Evolutionary conservation across 92 coral and sea anemone genomes (phyloP).

Genomic region (Isaurus tuberculatus): DNA sequence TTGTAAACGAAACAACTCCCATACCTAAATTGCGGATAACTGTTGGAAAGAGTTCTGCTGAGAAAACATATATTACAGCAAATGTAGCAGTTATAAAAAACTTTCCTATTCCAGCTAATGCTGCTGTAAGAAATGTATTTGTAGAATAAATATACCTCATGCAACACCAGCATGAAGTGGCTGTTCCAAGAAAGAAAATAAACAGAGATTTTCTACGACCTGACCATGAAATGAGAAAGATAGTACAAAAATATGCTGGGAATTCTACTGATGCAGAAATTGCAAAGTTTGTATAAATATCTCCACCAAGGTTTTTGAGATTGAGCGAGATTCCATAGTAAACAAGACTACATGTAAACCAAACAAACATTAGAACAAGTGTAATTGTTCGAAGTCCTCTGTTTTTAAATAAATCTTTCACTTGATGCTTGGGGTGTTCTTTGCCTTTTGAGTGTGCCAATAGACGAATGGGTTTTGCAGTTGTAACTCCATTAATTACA

Average conservation of each 20-base stretch:
- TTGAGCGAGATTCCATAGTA: slow-evolving; percentile 77
- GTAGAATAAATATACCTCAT: slow-evolving; percentile 38
- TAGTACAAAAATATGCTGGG: slow-evolving; percentile 64
- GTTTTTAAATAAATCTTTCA: slow-evolving; percentile 49
- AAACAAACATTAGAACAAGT: slow-evolving; percentile 58
- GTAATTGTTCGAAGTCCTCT: slow-evolving; percentile 46
- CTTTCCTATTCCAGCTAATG: slow-evolving; percentile 62
- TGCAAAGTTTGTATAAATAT: slow-evolving; percentile 71
- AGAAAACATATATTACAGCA: slow-evolving; percentile 68
- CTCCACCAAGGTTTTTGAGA: slow-evolving; percentile 68
- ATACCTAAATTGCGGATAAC: slow-evolving; percentile 79
- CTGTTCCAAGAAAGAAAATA: slow-evolving; percentile 52
- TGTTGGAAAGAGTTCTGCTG: slow-evolving; percentile 78
- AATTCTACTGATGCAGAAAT: slow-evolving; percentile 65
- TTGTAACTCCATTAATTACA: slow-evolving; percentile 36
- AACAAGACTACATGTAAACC: slow-evolving; percentile 60
- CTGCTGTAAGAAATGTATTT: slow-evolving; percentile 36
- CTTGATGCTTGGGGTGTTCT: slow-evolving; percentile 31
- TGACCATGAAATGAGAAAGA: slow-evolving; percentile 52
- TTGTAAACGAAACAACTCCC: slow-evolving; percentile 64
- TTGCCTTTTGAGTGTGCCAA: slow-evolving; percentile 20
- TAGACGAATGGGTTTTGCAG: slow-evolving; percentile 37
- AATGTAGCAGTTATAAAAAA: slow-evolving; percentile 66
- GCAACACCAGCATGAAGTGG: slow-evolving; percentile 63
- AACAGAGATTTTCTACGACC: slow-evolving; percentile 72